phyloP scores from a whole-genome alignment of 2,797 vertebrate genomes.

The Columba guinea region DNA sequence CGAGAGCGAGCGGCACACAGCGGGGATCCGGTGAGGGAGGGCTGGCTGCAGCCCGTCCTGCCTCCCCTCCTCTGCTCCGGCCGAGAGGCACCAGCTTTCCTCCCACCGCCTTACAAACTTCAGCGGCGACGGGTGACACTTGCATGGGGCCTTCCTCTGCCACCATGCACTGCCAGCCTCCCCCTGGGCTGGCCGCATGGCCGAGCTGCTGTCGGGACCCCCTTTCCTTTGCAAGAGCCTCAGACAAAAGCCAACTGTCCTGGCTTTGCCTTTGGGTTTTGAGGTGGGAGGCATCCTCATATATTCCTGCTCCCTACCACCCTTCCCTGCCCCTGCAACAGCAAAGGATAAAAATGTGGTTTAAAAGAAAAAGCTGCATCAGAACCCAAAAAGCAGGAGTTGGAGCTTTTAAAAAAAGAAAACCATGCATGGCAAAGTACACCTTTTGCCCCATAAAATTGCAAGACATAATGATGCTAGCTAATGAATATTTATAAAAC shows the following conservation, averaged over 20 bases:
- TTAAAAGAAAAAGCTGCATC: background rate
- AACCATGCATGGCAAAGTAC: background rate
- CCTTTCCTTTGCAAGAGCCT: background rate
- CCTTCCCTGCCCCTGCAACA: background rate
- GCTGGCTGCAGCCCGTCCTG: background rate
- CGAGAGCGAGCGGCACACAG: no score
- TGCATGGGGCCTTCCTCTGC: accelerated
- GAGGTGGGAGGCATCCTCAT: background rate
- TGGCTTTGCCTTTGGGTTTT: background rate
- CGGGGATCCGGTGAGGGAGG: accelerated
- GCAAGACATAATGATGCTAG: background rate
- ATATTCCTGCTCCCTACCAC: background rate
- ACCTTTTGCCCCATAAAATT: background rate
- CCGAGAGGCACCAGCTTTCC: background rate
- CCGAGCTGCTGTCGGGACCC: background rate
- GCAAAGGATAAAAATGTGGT: background rate
- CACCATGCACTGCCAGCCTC: accelerated
- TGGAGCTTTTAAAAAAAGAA: background rate
- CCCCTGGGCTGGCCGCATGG: accelerated
- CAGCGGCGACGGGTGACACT: background rate
- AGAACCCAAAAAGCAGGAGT: background rate
- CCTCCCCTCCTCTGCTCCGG: background rate
- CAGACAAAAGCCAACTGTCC: background rate
- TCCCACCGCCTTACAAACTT: background rate
- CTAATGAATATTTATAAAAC: background rate